Evolutionary conservation across 2,888 invertebrate genomes (phyloP), one percentile per base, ranked within the genome.

Genomic region (Caenorhabditis drosophilae): DNA sequence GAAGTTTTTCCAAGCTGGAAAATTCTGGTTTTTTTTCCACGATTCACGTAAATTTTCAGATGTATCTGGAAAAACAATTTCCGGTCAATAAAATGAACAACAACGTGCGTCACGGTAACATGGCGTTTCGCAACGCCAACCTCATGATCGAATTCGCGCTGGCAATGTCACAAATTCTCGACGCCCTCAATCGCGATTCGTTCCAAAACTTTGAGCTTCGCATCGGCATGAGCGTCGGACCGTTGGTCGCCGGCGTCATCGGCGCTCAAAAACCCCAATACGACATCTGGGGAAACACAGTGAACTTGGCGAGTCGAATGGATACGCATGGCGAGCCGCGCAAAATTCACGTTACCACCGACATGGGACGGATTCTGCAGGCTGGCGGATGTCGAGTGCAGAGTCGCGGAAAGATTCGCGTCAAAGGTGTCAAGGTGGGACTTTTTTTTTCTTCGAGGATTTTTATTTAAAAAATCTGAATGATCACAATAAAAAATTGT

Each of bases 261-360:
- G 95, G 95, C 0, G 95, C 95, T 0, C 93, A 95, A 84, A 96
- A 96, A 84, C 96, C 96, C 0, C 95, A 96, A 85, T 96, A 95
- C 85, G 96, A 97, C 84, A 96, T 97, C 77, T 97, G 96, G 96
- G 94, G 96, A 15, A 95, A 97, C 85, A 95, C 96, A 0, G 97
- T 97, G 16, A 96, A 96, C 84, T 93, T 96, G 12, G 95, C 96
- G 1, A 93, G 93, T 4, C 87, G 96, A 47, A 97, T 97, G 96
- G 96, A 96, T 85, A 93, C 93, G 67, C 93, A 92, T 66, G 95
- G 96, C 0, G 88, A 90, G 67, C 90, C 93, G 89, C 90, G 91
- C 40, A 83, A 84, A 75, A 85, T 87, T 55, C 86, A 87, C 77
- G 86, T 92, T 7, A 91, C 92, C 2, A 90, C 91, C 79, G 89